Evolutionary conservation across 1,140 invertebrate genomes (phyloP), one percentile per base, ranked within the genome.

Genomic region (Calephelis nemesis): DNA sequence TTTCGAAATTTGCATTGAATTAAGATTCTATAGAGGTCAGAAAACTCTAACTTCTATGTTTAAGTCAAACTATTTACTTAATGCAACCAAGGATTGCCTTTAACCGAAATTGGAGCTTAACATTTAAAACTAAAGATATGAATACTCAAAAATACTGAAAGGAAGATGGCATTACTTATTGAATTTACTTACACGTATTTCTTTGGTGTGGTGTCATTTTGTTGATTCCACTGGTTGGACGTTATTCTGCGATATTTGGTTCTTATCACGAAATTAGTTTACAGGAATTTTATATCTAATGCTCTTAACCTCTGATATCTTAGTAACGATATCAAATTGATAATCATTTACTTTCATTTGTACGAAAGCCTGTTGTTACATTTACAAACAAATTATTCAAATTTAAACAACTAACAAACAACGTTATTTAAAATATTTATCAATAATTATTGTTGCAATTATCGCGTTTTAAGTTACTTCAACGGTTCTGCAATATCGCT

Each of bases 121-220:
- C 65, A 54, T 70, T 71, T 72, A 75, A 69, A 70, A 80, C 80
- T 69, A 73, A 77, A 81, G 74, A 82, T 79, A 71, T 72, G 76
- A 87, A 90, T 90, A 88, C 86, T 88, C 77, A 78, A 87, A 76
- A 88, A 90, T 88, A 90, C 85, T 87, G 86, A 84, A 88, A 81
- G 68, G 79, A 85, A 76, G 77, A 84, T 87, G 85, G 88, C 85
- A 71, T 84, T 79, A 76, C 74, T 83, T 79, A 80, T 74, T 76
- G 78, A 80, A 83, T 79, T 81, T 76, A 82, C 82, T 85, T 85
- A 86, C 63, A 79, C 74, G 76, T 85, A 87, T 84, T 82, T 90
- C 88, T 91, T 91, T 91, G 88, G 88, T 91, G 88, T 88, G 84
- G 79, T 88, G 84, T 88, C 81, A 83, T 87, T 85, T 83, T 74